Evolutionary conservation across 64 coral and sea anemone species (phyloP).

Genomic region (Catalaphyllia jardinei): DNA sequence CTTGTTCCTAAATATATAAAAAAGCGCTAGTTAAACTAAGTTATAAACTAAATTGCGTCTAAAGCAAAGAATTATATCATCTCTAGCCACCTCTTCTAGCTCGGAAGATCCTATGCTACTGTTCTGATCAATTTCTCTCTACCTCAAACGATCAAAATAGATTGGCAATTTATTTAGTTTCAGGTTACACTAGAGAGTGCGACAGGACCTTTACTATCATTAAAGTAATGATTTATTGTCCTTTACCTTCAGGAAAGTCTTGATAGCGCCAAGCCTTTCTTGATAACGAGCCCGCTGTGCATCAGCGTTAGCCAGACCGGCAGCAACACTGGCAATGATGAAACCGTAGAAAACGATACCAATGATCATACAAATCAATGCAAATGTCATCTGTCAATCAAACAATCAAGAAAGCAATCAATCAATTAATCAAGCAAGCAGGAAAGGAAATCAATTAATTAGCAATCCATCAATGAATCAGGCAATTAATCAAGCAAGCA

Average conservation of each 20-base stretch:
- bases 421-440: background rate
- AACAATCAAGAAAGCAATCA: background rate
- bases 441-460: background rate
- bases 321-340: slow-evolving; percentile 90
- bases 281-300: slow-evolving; percentile 90
- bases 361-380: slow-evolving; percentile 77
- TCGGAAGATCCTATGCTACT: too few species aligned
- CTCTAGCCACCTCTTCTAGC: too few species aligned
- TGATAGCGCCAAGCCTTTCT: slow-evolving; percentile 76
- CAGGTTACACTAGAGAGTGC: too few species aligned
- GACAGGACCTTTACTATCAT: too few species aligned
- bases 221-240: background rate
- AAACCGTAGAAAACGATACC: slow-evolving; percentile 92
- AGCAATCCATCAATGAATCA: background rate
- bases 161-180: too few species aligned
- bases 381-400: slow-evolving; percentile 71
- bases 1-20: slow-evolving; percentile 64
- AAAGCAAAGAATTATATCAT: background rate
- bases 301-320: slow-evolving; percentile 85
- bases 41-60: background rate
- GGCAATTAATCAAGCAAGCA: background rate
- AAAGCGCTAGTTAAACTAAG: background rate
- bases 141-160: too few species aligned
- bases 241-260: slow-evolving; percentile 73
- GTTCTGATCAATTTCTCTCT: too few species aligned